Conservation (phyloP, 2,888 invertebrate species). For the Linnaemya vulpina region DNA sequence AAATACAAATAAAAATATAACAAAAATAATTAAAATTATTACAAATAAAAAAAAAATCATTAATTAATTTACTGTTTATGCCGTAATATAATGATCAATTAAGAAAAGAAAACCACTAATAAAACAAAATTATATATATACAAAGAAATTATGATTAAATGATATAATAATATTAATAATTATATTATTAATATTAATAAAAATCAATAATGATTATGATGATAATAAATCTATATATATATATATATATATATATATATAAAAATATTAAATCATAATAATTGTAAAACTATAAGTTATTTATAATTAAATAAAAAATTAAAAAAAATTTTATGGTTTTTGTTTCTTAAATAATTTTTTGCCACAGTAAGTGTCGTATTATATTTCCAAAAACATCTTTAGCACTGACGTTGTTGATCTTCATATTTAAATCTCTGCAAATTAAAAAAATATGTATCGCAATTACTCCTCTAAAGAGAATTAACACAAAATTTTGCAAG, state of each 20-base stretch:
- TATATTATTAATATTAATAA: constrained; percentile 66
- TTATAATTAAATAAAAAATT: constrained; percentile 82
- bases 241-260: no score
- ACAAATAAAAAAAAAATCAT: constrained; percentile 58
- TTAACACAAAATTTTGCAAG: no score
- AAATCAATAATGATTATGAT: constrained; percentile 71
- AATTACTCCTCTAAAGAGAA: no score
- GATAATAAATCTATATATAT: constrained; percentile 72
- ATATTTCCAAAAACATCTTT: not conserved
- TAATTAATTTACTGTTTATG: constrained; percentile 73
- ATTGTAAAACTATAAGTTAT: constrained; percentile 82
- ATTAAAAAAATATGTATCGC: no score
- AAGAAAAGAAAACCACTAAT: constrained; percentile 62
- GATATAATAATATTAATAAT: constrained; percentile 64
- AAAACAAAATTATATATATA: constrained; percentile 61
- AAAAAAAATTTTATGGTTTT: constrained; percentile 72
- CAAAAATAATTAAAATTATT: constrained; percentile 12
- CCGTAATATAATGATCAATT: constrained; percentile 73
- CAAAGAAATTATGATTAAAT: constrained; percentile 48
- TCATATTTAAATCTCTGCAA: no score
- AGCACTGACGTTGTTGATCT: no score
- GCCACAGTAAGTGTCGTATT: not conserved
- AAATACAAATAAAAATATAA: constrained; percentile 50
- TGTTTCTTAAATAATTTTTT: constrained; percentile 3
- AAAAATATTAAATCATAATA: constrained; percentile 78